Percentiles rank a stretch among this genome's conserved stretches.
phyloP scores from a whole-genome alignment of 2,888 invertebrate species.

The Mythimna ferrago region DNA sequence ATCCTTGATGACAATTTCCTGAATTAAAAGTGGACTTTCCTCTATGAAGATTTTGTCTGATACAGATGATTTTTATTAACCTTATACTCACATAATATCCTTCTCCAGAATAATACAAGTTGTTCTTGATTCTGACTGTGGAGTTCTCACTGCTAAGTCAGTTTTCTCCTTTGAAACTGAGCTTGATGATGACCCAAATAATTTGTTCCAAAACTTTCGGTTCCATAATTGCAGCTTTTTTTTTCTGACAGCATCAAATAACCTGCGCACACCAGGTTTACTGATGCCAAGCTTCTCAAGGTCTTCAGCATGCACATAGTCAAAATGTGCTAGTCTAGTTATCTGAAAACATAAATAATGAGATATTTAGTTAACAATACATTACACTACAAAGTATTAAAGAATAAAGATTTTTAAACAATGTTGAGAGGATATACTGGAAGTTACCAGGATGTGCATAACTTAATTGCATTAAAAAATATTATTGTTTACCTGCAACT shows the following conservation, averaged over 20 bases:
- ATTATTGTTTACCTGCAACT: constrained; percentile 93
- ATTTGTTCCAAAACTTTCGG: constrained; percentile 95
- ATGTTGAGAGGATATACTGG: neutral
- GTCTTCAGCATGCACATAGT: constrained; percentile 98
- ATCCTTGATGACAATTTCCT: neutral
- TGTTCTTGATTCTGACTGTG: constrained; percentile 82
- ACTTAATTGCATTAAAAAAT: constrained; percentile 19
- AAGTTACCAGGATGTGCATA: neutral
- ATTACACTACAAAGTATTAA: neutral
- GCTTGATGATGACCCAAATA: constrained; percentile 91
- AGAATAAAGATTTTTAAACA: neutral
- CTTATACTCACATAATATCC: constrained; percentile 92
- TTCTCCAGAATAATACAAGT: constrained; percentile 97
- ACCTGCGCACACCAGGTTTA: constrained; percentile 97
- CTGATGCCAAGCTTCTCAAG: constrained; percentile 98
- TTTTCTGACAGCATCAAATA: constrained; percentile 98
- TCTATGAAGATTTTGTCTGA: neutral
- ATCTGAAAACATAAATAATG: constrained; percentile 89
- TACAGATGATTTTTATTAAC: neutral
- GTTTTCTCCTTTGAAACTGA: constrained; percentile 81
- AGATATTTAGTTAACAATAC: neutral
- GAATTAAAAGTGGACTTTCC: neutral
- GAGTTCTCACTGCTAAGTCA: constrained; percentile 87
- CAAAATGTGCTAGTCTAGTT: constrained; percentile 98
- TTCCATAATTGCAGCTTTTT: constrained; percentile 95